Percentiles rank a stretch among this genome's conserved stretches.
These are phyloP conservation scores for Sapajus apella DNA, from an alignment of 2,113 vertebrate genomes.

Conservation along the genomic window DNA sequence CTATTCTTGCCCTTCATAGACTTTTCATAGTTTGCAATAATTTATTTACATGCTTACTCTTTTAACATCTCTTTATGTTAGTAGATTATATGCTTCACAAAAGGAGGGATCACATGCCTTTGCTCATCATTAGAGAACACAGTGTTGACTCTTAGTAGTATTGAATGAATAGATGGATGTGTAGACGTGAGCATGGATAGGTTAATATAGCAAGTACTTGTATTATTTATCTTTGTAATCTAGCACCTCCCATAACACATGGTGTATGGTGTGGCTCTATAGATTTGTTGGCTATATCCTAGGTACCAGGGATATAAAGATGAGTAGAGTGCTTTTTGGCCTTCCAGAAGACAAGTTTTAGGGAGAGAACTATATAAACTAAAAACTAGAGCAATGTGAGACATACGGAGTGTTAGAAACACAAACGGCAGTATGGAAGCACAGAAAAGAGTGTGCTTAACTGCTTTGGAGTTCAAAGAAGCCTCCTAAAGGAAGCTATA, in stretches of 20 bases:
- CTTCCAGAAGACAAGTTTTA: neutral
- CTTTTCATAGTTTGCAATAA: neutral
- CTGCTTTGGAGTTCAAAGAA: neutral
- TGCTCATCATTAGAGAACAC: neutral
- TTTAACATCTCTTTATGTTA: neutral
- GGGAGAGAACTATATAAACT: neutral
- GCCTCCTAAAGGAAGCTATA: neutral
- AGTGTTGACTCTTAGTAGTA: neutral
- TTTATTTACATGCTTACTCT: neutral
- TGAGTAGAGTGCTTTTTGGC: neutral
- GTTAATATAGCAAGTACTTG: neutral
- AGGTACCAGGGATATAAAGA: neutral
- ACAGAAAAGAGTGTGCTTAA: neutral
- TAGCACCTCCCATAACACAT: neutral
- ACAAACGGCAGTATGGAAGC: neutral
- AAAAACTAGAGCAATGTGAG: neutral
- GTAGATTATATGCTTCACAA: neutral
- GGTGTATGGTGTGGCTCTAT: neutral
- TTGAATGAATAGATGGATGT: neutral
- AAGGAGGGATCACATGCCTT: neutral
- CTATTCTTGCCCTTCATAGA: neutral
- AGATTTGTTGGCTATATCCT: neutral
- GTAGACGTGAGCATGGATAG: neutral
- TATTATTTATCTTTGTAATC: neutral
- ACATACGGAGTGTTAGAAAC: neutral